Evolutionary conservation across 2,888 invertebrate species (phyloP).

Genomic region (Argyresthia albistria): DNA sequence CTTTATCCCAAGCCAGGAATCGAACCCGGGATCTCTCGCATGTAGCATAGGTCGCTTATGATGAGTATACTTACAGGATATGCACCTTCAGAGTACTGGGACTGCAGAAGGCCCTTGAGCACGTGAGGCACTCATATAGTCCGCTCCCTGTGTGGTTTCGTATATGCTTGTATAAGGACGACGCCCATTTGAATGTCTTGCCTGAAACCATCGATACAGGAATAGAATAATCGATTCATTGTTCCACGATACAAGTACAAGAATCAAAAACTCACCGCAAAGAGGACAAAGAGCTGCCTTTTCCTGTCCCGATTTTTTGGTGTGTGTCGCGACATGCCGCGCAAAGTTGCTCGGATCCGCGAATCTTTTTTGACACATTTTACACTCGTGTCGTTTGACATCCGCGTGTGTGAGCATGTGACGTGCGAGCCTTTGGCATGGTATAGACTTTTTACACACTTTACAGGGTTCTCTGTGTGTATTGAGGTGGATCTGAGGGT

Average conservation of each 20-base stretch:
- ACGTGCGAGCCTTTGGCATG: not conserved
- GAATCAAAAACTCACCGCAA: not conserved
- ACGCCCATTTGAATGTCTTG: too few species aligned
- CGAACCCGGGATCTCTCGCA: too few species aligned
- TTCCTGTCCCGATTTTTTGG: not conserved
- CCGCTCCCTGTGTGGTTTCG: too few species aligned
- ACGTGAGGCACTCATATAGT: too few species aligned
- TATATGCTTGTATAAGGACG: not conserved
- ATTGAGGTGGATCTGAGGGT: not conserved
- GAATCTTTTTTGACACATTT: not conserved
- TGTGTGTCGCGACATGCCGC: not conserved
- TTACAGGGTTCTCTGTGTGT: not conserved
- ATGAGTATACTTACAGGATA: too few species aligned
- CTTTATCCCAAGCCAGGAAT: too few species aligned
- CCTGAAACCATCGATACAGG: too few species aligned
- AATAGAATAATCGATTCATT: too few species aligned
- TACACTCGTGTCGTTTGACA: not conserved
- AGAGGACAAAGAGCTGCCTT: not conserved
- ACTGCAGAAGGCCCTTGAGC: too few species aligned
- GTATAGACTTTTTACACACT: not conserved
- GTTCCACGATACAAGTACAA: too few species aligned
- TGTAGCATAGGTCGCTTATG: too few species aligned
- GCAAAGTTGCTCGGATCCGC: not conserved
- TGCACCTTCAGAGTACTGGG: too few species aligned
- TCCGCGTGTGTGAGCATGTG: not conserved